Evolutionary conservation across 2,888 invertebrate genomes (phyloP).

Genomic region (Reticulitermes lucifugus): DNA sequence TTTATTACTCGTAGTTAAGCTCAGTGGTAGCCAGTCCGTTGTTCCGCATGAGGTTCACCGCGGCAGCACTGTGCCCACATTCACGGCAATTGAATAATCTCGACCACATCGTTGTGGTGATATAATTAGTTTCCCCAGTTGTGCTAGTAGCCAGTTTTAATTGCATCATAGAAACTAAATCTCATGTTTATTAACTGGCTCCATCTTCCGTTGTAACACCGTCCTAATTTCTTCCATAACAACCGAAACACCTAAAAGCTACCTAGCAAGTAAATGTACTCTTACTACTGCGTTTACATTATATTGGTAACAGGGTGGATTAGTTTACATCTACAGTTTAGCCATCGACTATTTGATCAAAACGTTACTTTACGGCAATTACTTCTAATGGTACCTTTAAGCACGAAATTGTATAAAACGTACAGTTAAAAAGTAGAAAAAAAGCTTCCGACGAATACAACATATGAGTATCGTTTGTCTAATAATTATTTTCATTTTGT

Average conservation of each 20-base stretch:
- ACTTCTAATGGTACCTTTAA: too few species aligned
- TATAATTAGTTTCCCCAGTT: conserved; percentile 45
- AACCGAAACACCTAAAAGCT: not conserved
- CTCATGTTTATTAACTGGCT: conserved; percentile 47
- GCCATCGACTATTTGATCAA: too few species aligned
- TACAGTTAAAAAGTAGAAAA: too few species aligned
- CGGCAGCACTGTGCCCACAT: conserved; percentile 23
- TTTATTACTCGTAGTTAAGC: not conserved
- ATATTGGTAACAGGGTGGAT: not conserved
- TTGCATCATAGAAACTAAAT: conserved; percentile 48
- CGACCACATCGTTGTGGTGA: conserved; percentile 41
- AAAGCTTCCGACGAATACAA: too few species aligned
- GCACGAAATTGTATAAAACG: too few species aligned
- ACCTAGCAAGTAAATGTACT: not conserved
- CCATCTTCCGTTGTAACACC: conserved; percentile 16
- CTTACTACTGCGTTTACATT: not conserved
- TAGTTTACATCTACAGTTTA: not conserved
- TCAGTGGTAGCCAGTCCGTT: not conserved
- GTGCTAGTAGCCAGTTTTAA: conserved; percentile 43
- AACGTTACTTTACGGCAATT: too few species aligned
- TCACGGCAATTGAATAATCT: conserved; percentile 48
- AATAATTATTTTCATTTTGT: too few species aligned
- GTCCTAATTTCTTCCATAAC: conserved; percentile 12
- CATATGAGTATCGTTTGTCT: too few species aligned
- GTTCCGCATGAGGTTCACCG: conserved; percentile 29